These are phyloP conservation scores for Matsumurasca onukii DNA, from an alignment of 1,140 invertebrate genomes.

Conservation along the genomic window DNA sequence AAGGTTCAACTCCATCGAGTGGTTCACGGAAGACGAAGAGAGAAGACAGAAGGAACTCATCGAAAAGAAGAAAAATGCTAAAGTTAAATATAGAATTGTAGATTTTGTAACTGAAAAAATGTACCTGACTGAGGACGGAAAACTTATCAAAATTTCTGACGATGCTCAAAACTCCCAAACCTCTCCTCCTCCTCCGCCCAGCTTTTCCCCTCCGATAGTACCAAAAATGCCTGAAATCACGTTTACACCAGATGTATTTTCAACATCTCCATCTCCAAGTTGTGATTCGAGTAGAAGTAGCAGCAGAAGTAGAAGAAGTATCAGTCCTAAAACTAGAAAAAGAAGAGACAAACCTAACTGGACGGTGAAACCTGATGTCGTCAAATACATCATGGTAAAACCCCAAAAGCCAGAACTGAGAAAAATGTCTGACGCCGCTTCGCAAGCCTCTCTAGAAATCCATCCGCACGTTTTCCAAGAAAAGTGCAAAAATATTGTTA, in stretches of 20 bases:
- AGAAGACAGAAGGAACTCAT: conserved; percentile 52
- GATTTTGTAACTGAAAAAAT: conserved; percentile 57
- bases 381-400: conserved; percentile 17
- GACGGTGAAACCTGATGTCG: not conserved
- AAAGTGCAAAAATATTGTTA: conserved; percentile 30
- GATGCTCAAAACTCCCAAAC: not conserved
- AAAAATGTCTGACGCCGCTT: conserved; percentile 4
- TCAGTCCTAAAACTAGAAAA: conserved; percentile 10
- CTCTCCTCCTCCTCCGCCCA: not conserved
- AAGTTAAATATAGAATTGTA: conserved; percentile 52
- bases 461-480: conserved; percentile 22
- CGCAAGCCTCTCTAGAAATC: conserved; percentile 28
- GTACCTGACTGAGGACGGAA: conserved; percentile 53
- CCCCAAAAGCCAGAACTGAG: not conserved
- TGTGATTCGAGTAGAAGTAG: conserved; percentile 19
- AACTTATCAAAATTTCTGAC: conserved; percentile 49
- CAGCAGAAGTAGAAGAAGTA: not conserved
- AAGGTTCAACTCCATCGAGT: conserved; percentile 23
- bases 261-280: conserved; percentile 14
- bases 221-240: not conserved
- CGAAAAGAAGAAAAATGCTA: conserved; percentile 50
- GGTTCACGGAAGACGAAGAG: conserved; percentile 45
- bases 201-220: not conserved
- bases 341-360: conserved; percentile 12
- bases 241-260: not conserved